Evolutionary conservation across 2,797 vertebrate species (phyloP).

Genomic region (Tiaroga cobitis): DNA sequence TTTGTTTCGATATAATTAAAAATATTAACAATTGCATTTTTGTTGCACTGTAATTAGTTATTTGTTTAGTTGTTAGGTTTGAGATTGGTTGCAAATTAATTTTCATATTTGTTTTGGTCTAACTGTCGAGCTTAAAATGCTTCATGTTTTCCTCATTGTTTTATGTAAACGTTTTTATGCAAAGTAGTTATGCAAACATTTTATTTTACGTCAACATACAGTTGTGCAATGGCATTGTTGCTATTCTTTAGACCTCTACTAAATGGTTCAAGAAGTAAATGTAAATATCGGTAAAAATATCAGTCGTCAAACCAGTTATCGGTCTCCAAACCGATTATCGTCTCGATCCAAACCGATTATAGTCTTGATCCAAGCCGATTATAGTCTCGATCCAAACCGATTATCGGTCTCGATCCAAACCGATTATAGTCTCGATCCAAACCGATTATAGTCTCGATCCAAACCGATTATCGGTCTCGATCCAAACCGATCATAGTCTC

Average conservation of each 20-base stretch:
- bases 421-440: too few species aligned
- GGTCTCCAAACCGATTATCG: not conserved
- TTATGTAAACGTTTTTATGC: too few species aligned
- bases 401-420: too few species aligned
- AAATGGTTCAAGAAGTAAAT: not conserved
- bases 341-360: not conserved
- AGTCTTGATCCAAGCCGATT: not conserved
- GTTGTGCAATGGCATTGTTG: not conserved
- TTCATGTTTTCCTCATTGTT: not conserved
- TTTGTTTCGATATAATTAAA: not conserved
- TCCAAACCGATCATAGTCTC: too few species aligned
- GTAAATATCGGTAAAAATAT: not conserved
- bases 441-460: too few species aligned
- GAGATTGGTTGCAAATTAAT: not conserved
- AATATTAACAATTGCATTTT: not conserved
- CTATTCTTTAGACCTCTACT: not conserved
- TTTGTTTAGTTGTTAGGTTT: not conserved
- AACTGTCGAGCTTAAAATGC: not conserved
- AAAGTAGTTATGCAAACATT: not conserved
- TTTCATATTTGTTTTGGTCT: not conserved
- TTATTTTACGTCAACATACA: conserved; percentile 1
- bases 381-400: not conserved
- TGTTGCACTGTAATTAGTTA: not conserved
- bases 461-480: too few species aligned
- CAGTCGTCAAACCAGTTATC: not conserved